Evolutionary conservation across 2,113 vertebrate species (phyloP).

Genomic region (Menura novaehollandiae): DNA sequence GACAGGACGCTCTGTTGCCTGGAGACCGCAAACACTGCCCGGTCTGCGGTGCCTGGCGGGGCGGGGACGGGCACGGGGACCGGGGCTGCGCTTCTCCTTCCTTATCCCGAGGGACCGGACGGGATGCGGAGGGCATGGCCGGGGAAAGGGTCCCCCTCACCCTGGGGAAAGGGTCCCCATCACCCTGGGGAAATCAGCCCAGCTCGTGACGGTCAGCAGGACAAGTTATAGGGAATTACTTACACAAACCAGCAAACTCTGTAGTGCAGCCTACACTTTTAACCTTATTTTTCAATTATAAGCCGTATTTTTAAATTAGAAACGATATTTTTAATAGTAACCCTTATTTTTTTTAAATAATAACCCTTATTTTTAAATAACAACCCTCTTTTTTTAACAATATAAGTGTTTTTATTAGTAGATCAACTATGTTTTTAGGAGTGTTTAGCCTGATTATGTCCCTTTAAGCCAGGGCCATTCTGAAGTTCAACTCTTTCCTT

Average conservation of each 20-base stretch:
- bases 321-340: fast-evolving
- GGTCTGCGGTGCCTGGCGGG: not conserved
- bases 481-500: not conserved
- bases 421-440: not conserved
- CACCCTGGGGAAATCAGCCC: fast-evolving
- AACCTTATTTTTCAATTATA: not conserved
- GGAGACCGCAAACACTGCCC: constrained; percentile 65
- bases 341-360: not conserved
- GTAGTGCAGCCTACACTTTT: not conserved
- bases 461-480: not conserved
- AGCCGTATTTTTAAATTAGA: not conserved
- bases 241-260: not conserved
- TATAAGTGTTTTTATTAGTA: not conserved
- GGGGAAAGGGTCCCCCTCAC: not conserved
- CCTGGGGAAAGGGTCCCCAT: not conserved
- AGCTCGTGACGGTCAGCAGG: not conserved
- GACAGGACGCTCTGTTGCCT: constrained; percentile 11
- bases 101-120: not conserved
- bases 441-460: not conserved
- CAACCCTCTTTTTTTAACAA: not conserved
- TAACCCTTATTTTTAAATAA: not conserved
- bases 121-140: not conserved
- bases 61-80: not conserved
- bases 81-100: not conserved
- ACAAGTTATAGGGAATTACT: not conserved